These are phyloP conservation scores for Melanogrammus aeglefinus DNA, from an alignment of 2,797 vertebrate species.

Conservation along the genomic window DNA sequence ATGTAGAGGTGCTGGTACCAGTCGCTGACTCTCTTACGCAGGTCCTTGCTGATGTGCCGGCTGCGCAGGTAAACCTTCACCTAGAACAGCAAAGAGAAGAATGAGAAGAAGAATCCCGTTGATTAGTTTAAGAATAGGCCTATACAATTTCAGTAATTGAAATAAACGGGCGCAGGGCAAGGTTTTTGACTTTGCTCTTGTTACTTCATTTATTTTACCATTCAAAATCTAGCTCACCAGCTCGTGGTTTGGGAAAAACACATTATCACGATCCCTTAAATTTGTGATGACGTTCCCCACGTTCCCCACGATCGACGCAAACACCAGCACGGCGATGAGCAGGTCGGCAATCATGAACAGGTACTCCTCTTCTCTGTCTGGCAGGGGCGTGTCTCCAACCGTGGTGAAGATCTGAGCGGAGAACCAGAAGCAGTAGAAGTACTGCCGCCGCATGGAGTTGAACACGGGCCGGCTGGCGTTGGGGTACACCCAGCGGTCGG, in stretches of 20 bases:
- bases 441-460: slow-evolving; percentile 74
- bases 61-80: slow-evolving; percentile 81
- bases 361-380: slow-evolving; percentile 78
- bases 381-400: slow-evolving; percentile 81
- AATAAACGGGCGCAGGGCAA: no score
- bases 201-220: not conserved
- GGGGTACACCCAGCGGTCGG: slow-evolving; percentile 87
- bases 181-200: not conserved
- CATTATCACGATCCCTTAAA: slow-evolving; percentile 75
- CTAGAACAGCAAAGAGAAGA: slow-evolving; percentile 34
- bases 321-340: slow-evolving; percentile 88
- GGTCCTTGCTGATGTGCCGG: slow-evolving; percentile 64
- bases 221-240: slow-evolving; percentile 59
- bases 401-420: slow-evolving; percentile 87
- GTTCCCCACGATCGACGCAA: slow-evolving; percentile 87
- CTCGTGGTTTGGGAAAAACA: slow-evolving; percentile 85
- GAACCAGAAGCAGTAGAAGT: slow-evolving; percentile 92
- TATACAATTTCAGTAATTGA: no score
- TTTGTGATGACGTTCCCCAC: slow-evolving; percentile 82
- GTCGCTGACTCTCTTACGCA: slow-evolving; percentile 75
- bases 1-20: slow-evolving; percentile 91
- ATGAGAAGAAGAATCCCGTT: not conserved
- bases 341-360: slow-evolving; percentile 86
- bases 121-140: no score
- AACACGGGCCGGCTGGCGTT: slow-evolving; percentile 69